phyloP scores from a whole-genome alignment of 2,888 invertebrate genomes.

The Peribatodes rhomboidaria region DNA sequence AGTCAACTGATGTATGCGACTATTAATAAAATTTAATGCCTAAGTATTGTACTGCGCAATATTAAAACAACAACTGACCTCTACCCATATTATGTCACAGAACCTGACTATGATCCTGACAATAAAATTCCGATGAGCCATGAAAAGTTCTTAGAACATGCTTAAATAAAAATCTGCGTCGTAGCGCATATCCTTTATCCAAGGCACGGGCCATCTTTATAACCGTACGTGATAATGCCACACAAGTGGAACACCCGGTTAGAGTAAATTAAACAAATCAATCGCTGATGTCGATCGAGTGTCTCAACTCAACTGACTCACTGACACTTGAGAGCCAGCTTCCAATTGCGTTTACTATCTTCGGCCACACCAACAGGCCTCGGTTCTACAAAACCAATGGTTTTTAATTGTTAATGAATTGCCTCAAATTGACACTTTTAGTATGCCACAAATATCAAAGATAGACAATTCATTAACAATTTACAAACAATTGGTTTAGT shows the following conservation, averaged over 20 bases:
- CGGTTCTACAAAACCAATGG: too few relatives aligned
- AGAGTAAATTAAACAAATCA: slow-evolving; percentile 15
- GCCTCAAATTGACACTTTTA: too few relatives aligned
- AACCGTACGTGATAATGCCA: slow-evolving; percentile 35
- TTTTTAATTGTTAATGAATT: too few relatives aligned
- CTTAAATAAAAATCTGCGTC: slow-evolving; percentile 19
- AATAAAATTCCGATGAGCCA: slow-evolving; percentile 6
- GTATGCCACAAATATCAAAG: too few relatives aligned
- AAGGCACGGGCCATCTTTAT: slow-evolving; percentile 31
- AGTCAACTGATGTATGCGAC: too few relatives aligned
- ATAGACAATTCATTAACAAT: too few relatives aligned
- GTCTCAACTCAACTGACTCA: slow-evolving; percentile 1
- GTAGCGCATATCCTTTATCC: slow-evolving; percentile 25
- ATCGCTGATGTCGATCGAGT: slow-evolving; percentile 7
- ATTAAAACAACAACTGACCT: slow-evolving; percentile 6
- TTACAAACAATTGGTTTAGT: too few relatives aligned
- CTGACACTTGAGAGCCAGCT: too few relatives aligned
- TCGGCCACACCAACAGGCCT: too few relatives aligned
- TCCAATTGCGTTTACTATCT: neutral
- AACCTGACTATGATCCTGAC: slow-evolving; percentile 3
- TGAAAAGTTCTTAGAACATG: slow-evolving; percentile 15
- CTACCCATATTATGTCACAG: slow-evolving; percentile 1
- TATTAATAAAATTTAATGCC: neutral
- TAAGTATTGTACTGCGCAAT: neutral
- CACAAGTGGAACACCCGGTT: slow-evolving; percentile 30